A percentile compares a stretch with the other conserved stretches of the same genome.
Conservation (phyloP, 2,888 invertebrate genomes). For the Philereme vetulata region DNA sequence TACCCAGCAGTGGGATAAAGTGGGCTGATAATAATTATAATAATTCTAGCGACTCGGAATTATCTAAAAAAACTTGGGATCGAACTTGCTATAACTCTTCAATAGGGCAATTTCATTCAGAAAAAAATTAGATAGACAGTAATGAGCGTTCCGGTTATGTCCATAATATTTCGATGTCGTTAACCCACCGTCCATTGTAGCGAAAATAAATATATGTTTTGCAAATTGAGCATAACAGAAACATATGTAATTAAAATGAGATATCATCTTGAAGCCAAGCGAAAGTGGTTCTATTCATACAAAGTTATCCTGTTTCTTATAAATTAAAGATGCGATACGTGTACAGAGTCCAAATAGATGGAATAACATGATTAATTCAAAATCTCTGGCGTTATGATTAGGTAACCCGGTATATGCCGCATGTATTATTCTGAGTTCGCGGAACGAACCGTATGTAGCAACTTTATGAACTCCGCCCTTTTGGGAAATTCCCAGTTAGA, state of each 20-base stretch:
- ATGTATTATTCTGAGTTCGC: constrained; percentile 36
- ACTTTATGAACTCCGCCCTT: constrained; percentile 15
- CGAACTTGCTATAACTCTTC: no score
- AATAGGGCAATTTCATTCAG: no score
- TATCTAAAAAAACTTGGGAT: no score
- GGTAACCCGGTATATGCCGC: constrained; percentile 32
- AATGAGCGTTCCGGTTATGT: no score
- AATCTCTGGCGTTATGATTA: constrained; percentile 46
- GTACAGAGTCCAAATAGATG: constrained; percentile 38
- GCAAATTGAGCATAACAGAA: background rate
- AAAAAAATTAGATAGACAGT: no score
- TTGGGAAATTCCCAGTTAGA: constrained; percentile 5
- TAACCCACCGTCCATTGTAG: no score
- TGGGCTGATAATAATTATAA: no score
- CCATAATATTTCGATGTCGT: no score
- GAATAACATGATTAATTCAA: constrained; percentile 56
- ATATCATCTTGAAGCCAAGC: constrained; percentile 2
- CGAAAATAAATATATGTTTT: background rate
- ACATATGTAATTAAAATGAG: constrained; percentile 16
- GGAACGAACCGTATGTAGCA: constrained; percentile 19
- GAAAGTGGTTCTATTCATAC: constrained; percentile 17
- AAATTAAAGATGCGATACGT: constrained; percentile 37
- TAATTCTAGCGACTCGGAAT: no score
- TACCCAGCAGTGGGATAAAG: no score
- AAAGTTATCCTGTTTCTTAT: constrained; percentile 27